Evolutionary conservation across 2,888 invertebrate genomes (phyloP).

Genomic region (Melinaea marsaeus): DNA sequence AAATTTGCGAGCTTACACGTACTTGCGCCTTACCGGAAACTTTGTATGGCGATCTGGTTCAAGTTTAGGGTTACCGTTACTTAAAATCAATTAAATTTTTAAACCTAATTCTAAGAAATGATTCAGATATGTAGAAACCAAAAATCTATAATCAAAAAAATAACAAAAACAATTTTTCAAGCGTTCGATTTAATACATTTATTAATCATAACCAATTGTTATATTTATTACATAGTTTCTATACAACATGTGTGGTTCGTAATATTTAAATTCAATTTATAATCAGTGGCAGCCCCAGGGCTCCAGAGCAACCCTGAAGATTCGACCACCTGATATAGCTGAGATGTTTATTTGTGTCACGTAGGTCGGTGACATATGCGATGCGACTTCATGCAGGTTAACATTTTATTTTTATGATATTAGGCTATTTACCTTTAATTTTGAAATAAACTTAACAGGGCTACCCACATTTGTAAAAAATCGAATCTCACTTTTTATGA

Average conservation of each 20-base stretch:
- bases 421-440: slow-evolving; percentile 17
- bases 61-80: slow-evolving; percentile 1
- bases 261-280: too few species aligned
- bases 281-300: not conserved
- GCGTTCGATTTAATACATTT: too few species aligned
- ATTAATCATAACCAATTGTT: too few species aligned
- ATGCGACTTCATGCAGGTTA: slow-evolving; percentile 18
- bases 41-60: slow-evolving; percentile 32
- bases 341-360: slow-evolving; percentile 28
- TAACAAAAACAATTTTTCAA: too few species aligned
- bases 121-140: too few species aligned
- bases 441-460: not conserved
- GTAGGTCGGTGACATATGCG: slow-evolving; percentile 25
- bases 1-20: slow-evolving; percentile 48
- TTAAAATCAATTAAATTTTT: not conserved
- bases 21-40: slow-evolving; percentile 52
- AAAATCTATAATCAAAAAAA: too few species aligned
- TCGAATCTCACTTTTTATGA: too few species aligned
- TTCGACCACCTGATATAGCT: slow-evolving; percentile 20
- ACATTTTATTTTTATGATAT: slow-evolving; percentile 10
- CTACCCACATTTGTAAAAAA: not conserved
- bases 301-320: not conserved
- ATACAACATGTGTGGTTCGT: too few species aligned
- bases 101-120: not conserved
- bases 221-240: too few species aligned